These are phyloP conservation scores for Melanaphis sacchari DNA, from an alignment of 1,140 invertebrate species.

Conservation along the genomic window DNA sequence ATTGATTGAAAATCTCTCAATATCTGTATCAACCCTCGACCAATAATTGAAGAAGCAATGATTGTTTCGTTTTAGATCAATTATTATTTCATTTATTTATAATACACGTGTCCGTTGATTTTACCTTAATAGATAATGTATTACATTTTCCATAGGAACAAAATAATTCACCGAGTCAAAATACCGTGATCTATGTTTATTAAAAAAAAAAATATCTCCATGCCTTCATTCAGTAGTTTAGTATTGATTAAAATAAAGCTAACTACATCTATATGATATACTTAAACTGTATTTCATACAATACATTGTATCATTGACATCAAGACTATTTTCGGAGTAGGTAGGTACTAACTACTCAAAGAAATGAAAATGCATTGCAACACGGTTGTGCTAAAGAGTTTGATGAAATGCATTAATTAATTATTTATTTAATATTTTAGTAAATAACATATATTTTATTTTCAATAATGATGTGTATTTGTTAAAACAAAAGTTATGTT, in stretches of 20 bases:
- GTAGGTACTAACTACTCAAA: background rate
- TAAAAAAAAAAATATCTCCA: background rate
- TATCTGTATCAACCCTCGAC: background rate
- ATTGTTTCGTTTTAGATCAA: background rate
- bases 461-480: background rate
- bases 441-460: background rate
- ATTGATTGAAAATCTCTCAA: background rate
- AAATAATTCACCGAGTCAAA: background rate
- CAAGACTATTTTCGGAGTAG: background rate
- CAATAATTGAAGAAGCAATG: background rate
- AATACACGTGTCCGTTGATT: background rate
- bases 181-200: background rate
- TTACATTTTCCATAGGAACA: background rate
- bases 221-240: background rate
- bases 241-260: background rate
- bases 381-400: background rate
- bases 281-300: background rate
- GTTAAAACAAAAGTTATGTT: background rate
- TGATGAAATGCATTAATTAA: background rate
- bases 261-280: background rate
- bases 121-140: background rate
- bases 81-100: background rate
- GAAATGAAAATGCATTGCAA: background rate
- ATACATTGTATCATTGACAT: background rate
- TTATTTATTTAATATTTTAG: background rate